phyloP scores from a whole-genome alignment of 2,888 invertebrate genomes.

The Heliconius aoede region DNA sequence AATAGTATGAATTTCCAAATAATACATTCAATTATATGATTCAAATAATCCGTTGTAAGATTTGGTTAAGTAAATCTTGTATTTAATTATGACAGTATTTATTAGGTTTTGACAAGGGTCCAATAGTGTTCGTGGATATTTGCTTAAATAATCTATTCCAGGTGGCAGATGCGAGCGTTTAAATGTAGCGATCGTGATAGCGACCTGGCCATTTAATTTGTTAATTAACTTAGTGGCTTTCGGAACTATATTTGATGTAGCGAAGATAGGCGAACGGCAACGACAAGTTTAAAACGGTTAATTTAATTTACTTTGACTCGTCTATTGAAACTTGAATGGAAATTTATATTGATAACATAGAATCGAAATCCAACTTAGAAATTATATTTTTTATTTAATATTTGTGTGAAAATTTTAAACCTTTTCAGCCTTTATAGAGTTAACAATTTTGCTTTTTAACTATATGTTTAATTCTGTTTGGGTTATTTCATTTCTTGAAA shows the following conservation, averaged over 20 bases:
- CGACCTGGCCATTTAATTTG: slow-evolving; percentile 28
- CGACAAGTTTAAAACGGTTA: slow-evolving; percentile 6
- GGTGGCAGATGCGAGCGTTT: slow-evolving; percentile 8
- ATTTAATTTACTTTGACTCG: slow-evolving; percentile 18
- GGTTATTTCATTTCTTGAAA: not conserved
- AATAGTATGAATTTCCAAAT: not conserved
- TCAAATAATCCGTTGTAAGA: not conserved
- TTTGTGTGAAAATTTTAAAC: not conserved
- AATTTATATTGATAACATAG: not conserved
- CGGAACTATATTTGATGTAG: slow-evolving; percentile 23
- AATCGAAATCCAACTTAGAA: not conserved
- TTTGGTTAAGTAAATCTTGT: not conserved
- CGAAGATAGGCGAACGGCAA: slow-evolving; percentile 17
- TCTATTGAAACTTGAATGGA: slow-evolving; percentile 1
- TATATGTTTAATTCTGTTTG: not conserved
- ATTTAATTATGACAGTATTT: slow-evolving; percentile 21
- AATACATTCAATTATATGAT: not conserved
- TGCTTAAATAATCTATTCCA: slow-evolving; percentile 27
- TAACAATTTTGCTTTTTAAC: not conserved
- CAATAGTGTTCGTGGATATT: slow-evolving; percentile 19
- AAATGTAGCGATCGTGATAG: slow-evolving; percentile 21
- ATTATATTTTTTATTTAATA: not conserved
- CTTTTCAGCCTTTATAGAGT: not conserved
- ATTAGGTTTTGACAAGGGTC: slow-evolving; percentile 19
- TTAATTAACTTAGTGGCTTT: slow-evolving; percentile 29